These are phyloP conservation scores for Danio tinwini DNA, from an alignment of 2,797 vertebrate species.

Conservation along the genomic window DNA sequence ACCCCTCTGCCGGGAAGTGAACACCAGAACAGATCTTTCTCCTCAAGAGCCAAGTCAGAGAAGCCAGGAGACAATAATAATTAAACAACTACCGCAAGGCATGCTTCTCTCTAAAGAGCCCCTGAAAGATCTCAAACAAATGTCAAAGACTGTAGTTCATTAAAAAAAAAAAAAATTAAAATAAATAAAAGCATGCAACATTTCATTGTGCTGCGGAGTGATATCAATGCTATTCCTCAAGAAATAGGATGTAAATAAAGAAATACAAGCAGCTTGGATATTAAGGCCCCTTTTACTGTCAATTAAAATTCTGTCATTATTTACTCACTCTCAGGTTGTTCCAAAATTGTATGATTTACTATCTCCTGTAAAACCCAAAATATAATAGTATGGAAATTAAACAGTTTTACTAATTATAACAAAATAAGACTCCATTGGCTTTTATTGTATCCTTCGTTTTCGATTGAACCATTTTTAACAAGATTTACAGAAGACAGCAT, in stretches of 20 bases:
- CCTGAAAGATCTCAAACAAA: constrained; percentile 56
- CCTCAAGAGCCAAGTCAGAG: constrained; percentile 25
- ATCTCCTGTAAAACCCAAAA: too few species aligned
- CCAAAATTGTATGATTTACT: background rate
- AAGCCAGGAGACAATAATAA: constrained; percentile 53
- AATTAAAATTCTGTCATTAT: background rate
- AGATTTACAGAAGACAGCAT: too few species aligned
- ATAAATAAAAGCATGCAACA: constrained; percentile 1
- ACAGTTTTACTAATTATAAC: too few species aligned
- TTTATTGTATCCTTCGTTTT: too few species aligned
- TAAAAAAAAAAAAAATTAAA: too few species aligned
- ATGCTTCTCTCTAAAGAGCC: constrained; percentile 39
- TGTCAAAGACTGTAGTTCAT: constrained; percentile 34
- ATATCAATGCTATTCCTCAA: constrained; percentile 26
- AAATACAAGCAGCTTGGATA: constrained; percentile 34
- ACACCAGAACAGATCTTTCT: constrained; percentile 51
- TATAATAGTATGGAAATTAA: too few species aligned
- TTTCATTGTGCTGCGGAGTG: constrained; percentile 18
- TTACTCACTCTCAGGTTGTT: background rate
- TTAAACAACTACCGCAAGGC: constrained; percentile 56
- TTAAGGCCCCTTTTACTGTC: background rate
- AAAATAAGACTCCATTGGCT: too few species aligned
- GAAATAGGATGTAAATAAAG: constrained; percentile 11
- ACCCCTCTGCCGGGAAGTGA: constrained; percentile 55
- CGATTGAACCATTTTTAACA: too few species aligned